Base-by-base conservation (phyloP, 2,113 vertebrate species). In the Dryoscopus gambensis region DNA sequence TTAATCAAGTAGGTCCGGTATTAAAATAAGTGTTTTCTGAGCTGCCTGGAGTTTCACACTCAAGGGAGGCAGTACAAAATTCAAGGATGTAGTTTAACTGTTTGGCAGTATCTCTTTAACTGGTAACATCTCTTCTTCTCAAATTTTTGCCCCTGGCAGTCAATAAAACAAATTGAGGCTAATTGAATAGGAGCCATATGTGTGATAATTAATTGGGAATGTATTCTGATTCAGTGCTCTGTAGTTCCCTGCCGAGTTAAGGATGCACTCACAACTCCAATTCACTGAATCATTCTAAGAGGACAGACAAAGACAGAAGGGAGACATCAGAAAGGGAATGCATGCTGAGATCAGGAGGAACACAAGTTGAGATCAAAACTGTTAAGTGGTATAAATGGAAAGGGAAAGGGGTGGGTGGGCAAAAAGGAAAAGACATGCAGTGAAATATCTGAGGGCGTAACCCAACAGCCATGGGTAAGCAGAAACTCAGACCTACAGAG, bases 151-250 rank as follows among this genome's bases (percentile, higher is more conserved):
- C 90, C 35, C 39, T 92, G 93, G 90, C 92, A 90, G 80, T 86
- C 80, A 94, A 83, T 93, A 96, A 95, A 92, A 89, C 90, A 94
- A 96, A 93, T 91, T 94, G 87, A 95, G 83, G 76, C 91, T 97
- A 97, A 96, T 89, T 96, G 93, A 95, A 92, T 92, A 94, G 90
- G 67, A 95, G 75, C 93, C 92, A 86, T 93, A 97, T 92, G 93
- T 88, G 70, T 97, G 92, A 91, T 95, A 97, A 95, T 95, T 95
- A 95, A 97, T 90, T 95, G 94, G 89, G 79, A 95, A 88, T 73
- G 89, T 55, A 69, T 89, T 95, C 90, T 89, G 84, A 93, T 92
- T 90, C 64, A 83, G 77, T 95, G 47, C 69, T 95, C 49, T 91
- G 39, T 87, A 87, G 76, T 90, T 95, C 83, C 92, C 93, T 92